Evolutionary conservation across 2,113 vertebrate species (phyloP).

Genomic region (Microtus richardsoni): DNA sequence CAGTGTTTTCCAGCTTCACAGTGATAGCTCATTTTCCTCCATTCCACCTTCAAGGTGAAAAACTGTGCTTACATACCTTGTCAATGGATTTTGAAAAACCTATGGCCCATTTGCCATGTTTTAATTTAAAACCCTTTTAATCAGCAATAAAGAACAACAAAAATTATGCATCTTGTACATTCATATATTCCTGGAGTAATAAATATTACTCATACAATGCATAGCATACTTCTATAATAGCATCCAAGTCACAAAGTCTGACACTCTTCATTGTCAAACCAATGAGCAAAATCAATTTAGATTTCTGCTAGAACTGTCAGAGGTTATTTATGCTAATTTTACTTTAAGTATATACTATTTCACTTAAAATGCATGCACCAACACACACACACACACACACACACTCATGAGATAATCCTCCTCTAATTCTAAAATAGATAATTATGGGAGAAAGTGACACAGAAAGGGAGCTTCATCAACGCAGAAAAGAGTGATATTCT

Average conservation of each 20-base stretch:
- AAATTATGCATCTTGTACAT: neutral
- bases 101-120: neutral
- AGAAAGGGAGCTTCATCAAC: neutral
- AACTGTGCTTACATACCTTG: neutral
- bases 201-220: neutral
- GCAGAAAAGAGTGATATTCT: neutral
- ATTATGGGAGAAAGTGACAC: neutral
- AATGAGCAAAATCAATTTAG: neutral
- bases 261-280: neutral
- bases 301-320: neutral
- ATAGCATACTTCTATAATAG: neutral
- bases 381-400: neutral
- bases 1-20: neutral
- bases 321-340: neutral
- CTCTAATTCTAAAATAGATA: neutral
- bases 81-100: neutral
- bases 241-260: neutral
- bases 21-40: neutral
- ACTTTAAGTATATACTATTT: neutral
- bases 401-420: neutral
- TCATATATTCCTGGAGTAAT: neutral
- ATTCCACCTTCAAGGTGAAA: neutral
- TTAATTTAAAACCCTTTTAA: slow-evolving; percentile 5
- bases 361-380: neutral
- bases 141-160: neutral